These are phyloP conservation scores for Oikopleura vanhoeffeni DNA, from an alignment of 23 tunicate species.

Conservation along the genomic window DNA sequence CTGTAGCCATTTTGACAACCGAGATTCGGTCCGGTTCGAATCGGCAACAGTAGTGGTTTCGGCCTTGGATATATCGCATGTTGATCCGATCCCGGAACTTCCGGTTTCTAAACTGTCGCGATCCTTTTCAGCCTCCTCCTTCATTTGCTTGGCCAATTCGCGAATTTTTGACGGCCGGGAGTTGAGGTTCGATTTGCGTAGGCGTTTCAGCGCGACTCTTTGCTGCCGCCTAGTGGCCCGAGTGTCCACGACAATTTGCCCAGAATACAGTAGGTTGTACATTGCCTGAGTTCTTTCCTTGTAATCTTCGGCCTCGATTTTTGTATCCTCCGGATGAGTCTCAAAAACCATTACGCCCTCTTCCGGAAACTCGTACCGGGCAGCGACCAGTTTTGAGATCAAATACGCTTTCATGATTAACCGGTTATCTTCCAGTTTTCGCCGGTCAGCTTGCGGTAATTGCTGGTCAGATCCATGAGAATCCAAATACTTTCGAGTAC, in stretches of 20 bases:
- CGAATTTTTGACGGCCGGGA: neutral
- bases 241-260: neutral
- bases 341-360: neutral
- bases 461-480: neutral
- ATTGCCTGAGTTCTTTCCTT: neutral
- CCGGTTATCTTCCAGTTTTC: conserved; percentile 5
- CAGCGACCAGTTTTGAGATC: conserved; percentile 10
- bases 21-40: neutral
- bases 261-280: neutral
- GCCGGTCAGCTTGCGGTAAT: neutral
- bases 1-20: neutral
- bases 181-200: neutral
- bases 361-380: neutral
- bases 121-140: neutral
- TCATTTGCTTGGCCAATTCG: conserved; percentile 9
- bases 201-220: neutral
- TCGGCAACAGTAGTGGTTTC: conserved; percentile 7
- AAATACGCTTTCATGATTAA: conserved; percentile 5
- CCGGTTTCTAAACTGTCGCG: neutral
- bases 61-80: conserved; percentile 11
- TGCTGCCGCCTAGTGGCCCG: neutral
- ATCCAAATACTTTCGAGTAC: neutral
- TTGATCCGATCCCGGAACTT: neutral
- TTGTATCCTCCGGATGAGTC: neutral
- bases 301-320: neutral